phyloP scores from a whole-genome alignment of 1,140 invertebrate species.

The Euura saliciscinereae region DNA sequence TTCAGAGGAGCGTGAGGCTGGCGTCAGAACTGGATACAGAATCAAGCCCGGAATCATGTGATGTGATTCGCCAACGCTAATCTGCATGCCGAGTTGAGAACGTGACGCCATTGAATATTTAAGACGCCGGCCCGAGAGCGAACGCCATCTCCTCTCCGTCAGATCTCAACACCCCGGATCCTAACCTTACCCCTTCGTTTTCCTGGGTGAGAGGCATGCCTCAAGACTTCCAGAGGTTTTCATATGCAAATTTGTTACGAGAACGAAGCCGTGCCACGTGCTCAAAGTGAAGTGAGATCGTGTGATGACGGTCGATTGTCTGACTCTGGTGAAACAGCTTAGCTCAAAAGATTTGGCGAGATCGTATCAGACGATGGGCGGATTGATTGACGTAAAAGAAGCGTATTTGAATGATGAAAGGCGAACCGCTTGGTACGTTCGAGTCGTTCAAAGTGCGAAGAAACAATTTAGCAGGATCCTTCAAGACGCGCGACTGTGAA shows the following conservation, averaged over 20 bases:
- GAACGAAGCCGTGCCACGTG: not conserved
- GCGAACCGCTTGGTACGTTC: not conserved
- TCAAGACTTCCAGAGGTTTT: constrained; percentile 53
- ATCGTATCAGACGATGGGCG: too few species aligned
- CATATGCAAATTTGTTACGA: constrained; percentile 51
- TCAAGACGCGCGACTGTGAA: constrained; percentile 34
- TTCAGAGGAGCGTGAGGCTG: not conserved
- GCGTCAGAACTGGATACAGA: constrained; percentile 37
- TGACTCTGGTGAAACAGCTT: not conserved
- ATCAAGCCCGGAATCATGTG: constrained; percentile 50
- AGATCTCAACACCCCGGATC: not conserved
- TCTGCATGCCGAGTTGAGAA: constrained; percentile 55
- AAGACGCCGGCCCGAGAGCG: constrained; percentile 44
- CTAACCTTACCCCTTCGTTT: constrained; percentile 44
- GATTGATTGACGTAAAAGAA: too few species aligned
- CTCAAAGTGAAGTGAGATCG: not conserved
- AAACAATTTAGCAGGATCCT: not conserved
- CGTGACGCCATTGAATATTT: constrained; percentile 58
- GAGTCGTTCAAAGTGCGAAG: not conserved
- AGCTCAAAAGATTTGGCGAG: not conserved
- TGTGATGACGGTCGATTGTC: not conserved
- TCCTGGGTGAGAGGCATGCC: constrained; percentile 48
- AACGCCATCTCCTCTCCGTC: constrained; percentile 14
- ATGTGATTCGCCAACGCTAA: constrained; percentile 52
- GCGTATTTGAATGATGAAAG: too few species aligned